Percentiles rank a stretch among this genome's conserved stretches.
phyloP scores from a whole-genome alignment of 2,888 invertebrate species.

The Apamea sordens region DNA sequence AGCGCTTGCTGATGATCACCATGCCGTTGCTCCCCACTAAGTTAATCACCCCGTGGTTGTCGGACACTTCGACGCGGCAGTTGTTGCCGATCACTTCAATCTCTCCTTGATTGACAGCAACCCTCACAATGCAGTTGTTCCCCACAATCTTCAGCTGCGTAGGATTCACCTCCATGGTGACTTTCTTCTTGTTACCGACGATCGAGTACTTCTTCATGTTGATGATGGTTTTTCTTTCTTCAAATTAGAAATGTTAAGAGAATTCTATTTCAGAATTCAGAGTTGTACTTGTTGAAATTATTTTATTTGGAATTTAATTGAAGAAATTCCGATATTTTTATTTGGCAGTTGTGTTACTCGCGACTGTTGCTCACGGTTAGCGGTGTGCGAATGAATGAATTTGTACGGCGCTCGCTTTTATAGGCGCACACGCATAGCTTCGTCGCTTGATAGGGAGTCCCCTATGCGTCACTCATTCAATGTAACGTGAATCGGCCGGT shows the following conservation, averaged over 20 bases:
- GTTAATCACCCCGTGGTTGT: constrained; percentile 83
- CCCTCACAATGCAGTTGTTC: constrained; percentile 84
- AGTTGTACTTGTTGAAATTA: constrained; percentile 19
- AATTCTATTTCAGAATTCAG: constrained; percentile 45
- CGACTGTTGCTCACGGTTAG: constrained; percentile 47
- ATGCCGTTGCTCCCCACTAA: constrained; percentile 83
- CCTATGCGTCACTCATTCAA: constrained; percentile 76
- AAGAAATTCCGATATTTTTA: constrained; percentile 29
- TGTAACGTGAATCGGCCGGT: constrained; percentile 54
- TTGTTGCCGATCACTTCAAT: constrained; percentile 88
- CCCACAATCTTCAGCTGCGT: constrained; percentile 85
- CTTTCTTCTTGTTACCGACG: constrained; percentile 88
- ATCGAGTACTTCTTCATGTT: constrained; percentile 88
- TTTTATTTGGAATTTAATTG: constrained; percentile 40
- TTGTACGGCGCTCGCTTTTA: constrained; percentile 57
- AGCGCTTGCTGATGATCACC: constrained; percentile 80
- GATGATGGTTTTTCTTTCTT: constrained; percentile 24
- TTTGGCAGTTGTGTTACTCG: constrained; percentile 21
- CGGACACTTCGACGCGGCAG: constrained; percentile 82
- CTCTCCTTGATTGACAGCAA: constrained; percentile 82
- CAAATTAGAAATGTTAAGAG: constrained; percentile 40
- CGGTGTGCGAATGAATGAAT: constrained; percentile 66
- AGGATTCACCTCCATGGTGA: constrained; percentile 85
- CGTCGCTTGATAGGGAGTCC: constrained; percentile 72
- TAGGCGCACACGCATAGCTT: constrained; percentile 70